Conservation (phyloP, 2,888 invertebrate species). For the Tipula confusa region DNA sequence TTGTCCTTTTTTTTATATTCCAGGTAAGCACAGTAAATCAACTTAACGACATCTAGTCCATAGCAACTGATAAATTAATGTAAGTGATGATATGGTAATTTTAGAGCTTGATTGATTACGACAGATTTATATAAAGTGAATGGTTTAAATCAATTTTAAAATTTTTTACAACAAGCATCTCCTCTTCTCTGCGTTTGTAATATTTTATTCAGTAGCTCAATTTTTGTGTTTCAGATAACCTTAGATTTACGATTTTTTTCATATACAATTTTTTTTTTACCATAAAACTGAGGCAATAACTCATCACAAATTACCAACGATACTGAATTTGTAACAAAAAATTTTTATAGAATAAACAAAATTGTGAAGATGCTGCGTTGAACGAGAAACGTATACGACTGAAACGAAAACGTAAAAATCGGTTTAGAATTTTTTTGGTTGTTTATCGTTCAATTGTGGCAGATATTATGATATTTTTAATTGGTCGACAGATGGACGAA, state of each 20-base stretch:
- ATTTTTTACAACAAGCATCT: neutral
- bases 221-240: neutral
- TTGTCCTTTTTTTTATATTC: neutral
- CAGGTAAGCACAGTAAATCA: neutral
- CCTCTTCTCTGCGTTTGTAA: neutral
- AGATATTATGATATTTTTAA: no score
- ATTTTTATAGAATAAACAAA: neutral
- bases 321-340: neutral
- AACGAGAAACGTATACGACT: neutral
- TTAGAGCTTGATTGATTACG: neutral
- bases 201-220: neutral
- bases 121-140: neutral
- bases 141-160: neutral
- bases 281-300: neutral
- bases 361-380: neutral
- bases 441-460: neutral
- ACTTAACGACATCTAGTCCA: no score
- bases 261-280: neutral
- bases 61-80: neutral
- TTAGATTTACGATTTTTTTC: neutral
- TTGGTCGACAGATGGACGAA: no score
- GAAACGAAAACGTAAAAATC: neutral
- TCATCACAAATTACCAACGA: neutral
- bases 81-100: neutral
- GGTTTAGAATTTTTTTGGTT: neutral